Evolutionary conservation across 1,140 invertebrate genomes (phyloP).

Genomic region (Arion vulgaris): DNA sequence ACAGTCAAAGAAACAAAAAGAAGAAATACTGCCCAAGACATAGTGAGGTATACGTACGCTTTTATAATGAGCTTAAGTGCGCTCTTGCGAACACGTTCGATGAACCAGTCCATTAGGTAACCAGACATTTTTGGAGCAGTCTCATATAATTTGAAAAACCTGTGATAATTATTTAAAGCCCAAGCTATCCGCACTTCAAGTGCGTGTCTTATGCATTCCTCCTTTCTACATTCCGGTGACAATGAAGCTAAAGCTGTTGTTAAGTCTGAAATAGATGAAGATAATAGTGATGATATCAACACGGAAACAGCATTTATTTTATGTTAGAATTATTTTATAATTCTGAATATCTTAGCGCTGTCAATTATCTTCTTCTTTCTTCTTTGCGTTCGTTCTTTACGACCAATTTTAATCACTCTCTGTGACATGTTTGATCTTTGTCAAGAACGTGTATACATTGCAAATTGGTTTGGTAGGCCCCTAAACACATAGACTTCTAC

Average conservation of each 20-base stretch:
- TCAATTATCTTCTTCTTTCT: neutral
- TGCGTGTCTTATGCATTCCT: slow-evolving; percentile 89
- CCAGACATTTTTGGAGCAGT: slow-evolving; percentile 93
- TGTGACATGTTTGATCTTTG: no score
- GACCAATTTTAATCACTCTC: no score
- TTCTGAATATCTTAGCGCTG: no score
- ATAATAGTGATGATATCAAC: neutral
- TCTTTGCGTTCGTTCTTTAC: no score
- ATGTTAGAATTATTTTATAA: no score
- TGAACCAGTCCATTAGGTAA: slow-evolving; percentile 97
- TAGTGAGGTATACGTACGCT: slow-evolving; percentile 84
- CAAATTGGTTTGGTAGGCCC: no score
- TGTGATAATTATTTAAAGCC: slow-evolving; percentile 91
- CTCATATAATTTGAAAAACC: slow-evolving; percentile 91
- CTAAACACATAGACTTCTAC: no score
- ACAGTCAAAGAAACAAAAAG: no score
- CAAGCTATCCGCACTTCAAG: slow-evolving; percentile 90
- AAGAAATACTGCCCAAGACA: no score
- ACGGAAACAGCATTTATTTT: neutral
- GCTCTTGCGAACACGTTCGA: slow-evolving; percentile 89
- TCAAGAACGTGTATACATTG: no score
- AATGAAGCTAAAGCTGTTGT: slow-evolving; percentile 90
- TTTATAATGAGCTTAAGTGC: slow-evolving; percentile 94
- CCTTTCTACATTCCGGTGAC: slow-evolving; percentile 82
- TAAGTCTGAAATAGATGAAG: slow-evolving; percentile 83